Conservation (phyloP, 2,797 vertebrate species). For the Smutsia gigantea region DNA sequence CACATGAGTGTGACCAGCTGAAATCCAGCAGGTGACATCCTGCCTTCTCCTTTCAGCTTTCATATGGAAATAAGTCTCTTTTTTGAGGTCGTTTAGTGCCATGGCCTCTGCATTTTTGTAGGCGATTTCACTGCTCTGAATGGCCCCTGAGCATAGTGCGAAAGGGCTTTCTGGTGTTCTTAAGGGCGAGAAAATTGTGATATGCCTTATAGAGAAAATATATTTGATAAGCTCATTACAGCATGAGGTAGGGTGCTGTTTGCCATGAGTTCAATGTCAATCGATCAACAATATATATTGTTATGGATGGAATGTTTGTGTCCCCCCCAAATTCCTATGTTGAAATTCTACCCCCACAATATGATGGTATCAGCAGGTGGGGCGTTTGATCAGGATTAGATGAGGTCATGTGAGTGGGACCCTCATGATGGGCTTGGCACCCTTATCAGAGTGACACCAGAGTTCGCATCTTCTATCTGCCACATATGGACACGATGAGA, state of each 20-base stretch:
- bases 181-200: not conserved
- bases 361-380: not conserved
- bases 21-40: not conserved
- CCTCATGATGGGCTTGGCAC: not conserved
- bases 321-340: not conserved
- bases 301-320: not conserved
- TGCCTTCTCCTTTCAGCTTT: too few relatives aligned
- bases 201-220: not conserved
- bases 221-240: not conserved
- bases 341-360: not conserved
- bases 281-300: not conserved
- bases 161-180: not conserved
- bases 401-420: not conserved
- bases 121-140: not conserved
- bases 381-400: not conserved
- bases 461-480: not conserved
- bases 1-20: rapidly evolving
- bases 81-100: not conserved
- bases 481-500: too few relatives aligned
- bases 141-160: not conserved
- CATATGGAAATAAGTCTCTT: not conserved
- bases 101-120: not conserved
- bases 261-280: not conserved
- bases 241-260: not conserved
- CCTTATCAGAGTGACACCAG: not conserved